Base-by-base conservation (phyloP, 2,113 vertebrate species). In the Clarias magur region DNA sequence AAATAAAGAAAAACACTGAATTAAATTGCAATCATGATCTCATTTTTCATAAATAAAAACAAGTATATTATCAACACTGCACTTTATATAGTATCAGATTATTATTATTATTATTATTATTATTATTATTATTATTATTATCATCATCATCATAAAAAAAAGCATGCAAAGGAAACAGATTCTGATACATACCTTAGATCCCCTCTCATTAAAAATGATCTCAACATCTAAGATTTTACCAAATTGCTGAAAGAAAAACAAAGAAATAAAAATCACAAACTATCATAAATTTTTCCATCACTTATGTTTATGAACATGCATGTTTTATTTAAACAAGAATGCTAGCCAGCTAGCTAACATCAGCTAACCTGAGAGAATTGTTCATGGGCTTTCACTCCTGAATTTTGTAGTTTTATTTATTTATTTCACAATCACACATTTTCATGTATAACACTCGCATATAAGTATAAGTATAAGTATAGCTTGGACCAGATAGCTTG, bases 221-320 rank as follows among this genome's bases (percentile, higher is more conserved):
- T 97, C 97, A 96, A 97, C 97, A 96, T 97, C 97, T 97, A 97
- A 97, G 95, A 97, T 97, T 97, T 97, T 97, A 96, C 97, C 97
- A 96, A 97, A 97, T 97, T 97, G 97, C 97, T 97, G 96, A 84
- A 96, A 95, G 89, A 95, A 94, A 42, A 96, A 48, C 94, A 92
- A 95, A 90, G 1, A 60, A 85, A 56, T 86, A 81, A 30, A 82
- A 19, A 13, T 2, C 6, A 4, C 6, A n/a, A 42, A 82, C 42
- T 2, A 82, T 48, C 2, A 63, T 23, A 11, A 3, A 19, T 27
- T 60, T 59, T 30, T 34, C 34, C 19, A 25, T 16, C 57, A 62
- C 5, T 80, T 4, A 78, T 27, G 54, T 27, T 78, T 2, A 54
- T 27, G 25, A 56, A 54, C 73, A 76, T 42, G 1, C 3, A 12